Conservation (phyloP, 2,113 vertebrate genomes). For the Dendropsophus ebraccatus region DNA sequence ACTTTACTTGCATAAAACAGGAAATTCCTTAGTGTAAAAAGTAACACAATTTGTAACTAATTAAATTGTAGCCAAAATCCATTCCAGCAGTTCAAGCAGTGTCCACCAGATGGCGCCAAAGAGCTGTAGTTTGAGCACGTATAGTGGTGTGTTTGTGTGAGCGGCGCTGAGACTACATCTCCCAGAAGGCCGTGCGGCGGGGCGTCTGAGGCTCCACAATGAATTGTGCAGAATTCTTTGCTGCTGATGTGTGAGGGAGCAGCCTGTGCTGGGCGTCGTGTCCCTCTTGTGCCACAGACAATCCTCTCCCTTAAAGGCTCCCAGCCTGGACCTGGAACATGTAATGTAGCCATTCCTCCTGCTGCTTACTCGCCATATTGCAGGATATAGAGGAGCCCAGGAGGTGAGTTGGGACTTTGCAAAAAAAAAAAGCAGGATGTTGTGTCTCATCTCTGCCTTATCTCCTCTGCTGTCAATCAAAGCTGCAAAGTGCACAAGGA, state of each 20-base stretch:
- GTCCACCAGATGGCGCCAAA: neutral
- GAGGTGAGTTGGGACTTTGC: conserved; percentile 53
- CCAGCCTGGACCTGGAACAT: conserved; percentile 8
- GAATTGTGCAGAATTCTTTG: conserved; percentile 52
- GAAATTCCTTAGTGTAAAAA: neutral
- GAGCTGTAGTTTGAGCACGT: conserved; percentile 4
- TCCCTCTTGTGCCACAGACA: conserved; percentile 58
- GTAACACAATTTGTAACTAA: neutral
- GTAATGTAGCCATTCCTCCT: conserved; percentile 8
- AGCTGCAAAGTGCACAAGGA: neutral
- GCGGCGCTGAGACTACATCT: conserved; percentile 58
- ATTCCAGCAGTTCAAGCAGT: neutral
- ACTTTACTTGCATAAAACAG: neutral
- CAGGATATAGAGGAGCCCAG: neutral
- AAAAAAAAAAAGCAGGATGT: conserved; percentile 5
- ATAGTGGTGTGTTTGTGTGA: neutral
- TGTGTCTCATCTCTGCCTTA: neutral
- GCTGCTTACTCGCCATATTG: conserved; percentile 58
- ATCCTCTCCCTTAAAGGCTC: conserved; percentile 55
- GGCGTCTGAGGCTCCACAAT: conserved; percentile 33
- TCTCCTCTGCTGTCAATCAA: neutral
- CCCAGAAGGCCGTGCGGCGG: conserved; percentile 59
- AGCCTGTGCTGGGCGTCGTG: conserved; percentile 40
- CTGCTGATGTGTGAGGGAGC: conserved; percentile 58
- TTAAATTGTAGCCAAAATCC: neutral